Evolutionary conservation across 2,113 vertebrate genomes (phyloP).

Genomic region (Syngnathoides biaculeatus): DNA sequence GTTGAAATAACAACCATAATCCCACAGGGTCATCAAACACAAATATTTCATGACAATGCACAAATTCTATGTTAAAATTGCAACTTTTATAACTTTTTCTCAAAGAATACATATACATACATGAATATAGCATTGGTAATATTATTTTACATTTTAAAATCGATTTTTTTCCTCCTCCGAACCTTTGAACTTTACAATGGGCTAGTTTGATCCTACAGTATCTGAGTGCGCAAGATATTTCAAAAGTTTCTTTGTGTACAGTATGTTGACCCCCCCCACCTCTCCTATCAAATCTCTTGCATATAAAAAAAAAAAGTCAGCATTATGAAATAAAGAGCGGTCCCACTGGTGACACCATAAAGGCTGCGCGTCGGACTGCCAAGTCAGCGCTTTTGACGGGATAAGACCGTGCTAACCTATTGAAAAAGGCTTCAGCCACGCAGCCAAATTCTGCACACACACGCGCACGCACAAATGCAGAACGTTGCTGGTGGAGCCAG

Average conservation of each 20-base stretch:
- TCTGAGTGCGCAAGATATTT: no score
- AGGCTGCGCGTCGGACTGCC: conserved; percentile 58
- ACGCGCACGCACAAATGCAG: conserved; percentile 45
- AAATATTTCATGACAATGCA: no score
- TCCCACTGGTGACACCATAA: conserved; percentile 66
- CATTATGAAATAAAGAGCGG: conserved; percentile 70
- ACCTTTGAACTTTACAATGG: neutral
- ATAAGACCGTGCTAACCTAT: conserved; percentile 75
- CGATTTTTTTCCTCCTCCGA: no score
- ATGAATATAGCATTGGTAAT: neutral
- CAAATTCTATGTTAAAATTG: no score
- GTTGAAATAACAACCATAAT: no score
- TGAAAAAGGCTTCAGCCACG: conserved; percentile 70
- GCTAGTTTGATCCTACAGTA: neutral
- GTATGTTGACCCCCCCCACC: conserved; percentile 19
- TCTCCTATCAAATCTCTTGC: conserved; percentile 51
- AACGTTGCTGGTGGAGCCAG: conserved; percentile 58
- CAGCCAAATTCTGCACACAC: conserved; percentile 63
- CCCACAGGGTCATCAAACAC: no score
- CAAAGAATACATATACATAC: no score
- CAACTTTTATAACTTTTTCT: no score
- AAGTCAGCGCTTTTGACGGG: conserved; percentile 73
- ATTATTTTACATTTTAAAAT: neutral
- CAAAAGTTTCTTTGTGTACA: conserved; percentile 52
- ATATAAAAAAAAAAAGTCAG: conserved; percentile 53